Base-by-base conservation (phyloP, 2,797 vertebrate genomes). In the Scyliorhinus canicula region DNA sequence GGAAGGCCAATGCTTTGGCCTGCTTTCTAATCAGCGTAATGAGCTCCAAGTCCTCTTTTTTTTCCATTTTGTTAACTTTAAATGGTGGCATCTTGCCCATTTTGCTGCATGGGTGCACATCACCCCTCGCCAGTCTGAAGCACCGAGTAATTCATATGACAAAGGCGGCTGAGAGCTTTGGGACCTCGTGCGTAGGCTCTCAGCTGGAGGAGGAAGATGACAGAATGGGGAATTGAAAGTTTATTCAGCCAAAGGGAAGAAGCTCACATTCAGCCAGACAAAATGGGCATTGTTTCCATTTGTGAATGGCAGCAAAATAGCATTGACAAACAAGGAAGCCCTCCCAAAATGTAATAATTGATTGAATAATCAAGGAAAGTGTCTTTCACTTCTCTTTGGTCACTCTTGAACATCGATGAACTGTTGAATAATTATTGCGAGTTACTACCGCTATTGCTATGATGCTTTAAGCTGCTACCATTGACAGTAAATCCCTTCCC, bases 201-300 rank as follows among this genome's bases (percentile, higher is more conserved):
- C 67, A 94, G 67, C 67, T 94, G 67, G 93, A 94, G 44, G 26
- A 52, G 93, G 44, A 93, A 71, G 65, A 67, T 26, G 28, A n/a
- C 93, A 94, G 93, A 71, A 71, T 94, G 31, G 93, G 47, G 44
- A 74, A 94, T 21, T 35, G 93, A 52, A 74, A 94, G 65, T 94
- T 94, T 67, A 74, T 74, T 55, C 19, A n/a, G 69, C 67, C 67
- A 19, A 55, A 31, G 93, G 65, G 44, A 35, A n/a, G 47, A 52
- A 74, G 44, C 69, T 71, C 50, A 8, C 93, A 69, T 9, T 19
- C 28, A 55, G 67, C 9, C 93, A 35, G 65, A 94, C 93, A 74
- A 71, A 94, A 71, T 52, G 67, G 47, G 67, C 67, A 93, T 71
- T 71, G 93, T 93, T 69, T 50, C 47, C 47, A 14, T 9, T 50